Conservation (phyloP, 1,140 invertebrate genomes). For the Lordiphosa mommai region DNA sequence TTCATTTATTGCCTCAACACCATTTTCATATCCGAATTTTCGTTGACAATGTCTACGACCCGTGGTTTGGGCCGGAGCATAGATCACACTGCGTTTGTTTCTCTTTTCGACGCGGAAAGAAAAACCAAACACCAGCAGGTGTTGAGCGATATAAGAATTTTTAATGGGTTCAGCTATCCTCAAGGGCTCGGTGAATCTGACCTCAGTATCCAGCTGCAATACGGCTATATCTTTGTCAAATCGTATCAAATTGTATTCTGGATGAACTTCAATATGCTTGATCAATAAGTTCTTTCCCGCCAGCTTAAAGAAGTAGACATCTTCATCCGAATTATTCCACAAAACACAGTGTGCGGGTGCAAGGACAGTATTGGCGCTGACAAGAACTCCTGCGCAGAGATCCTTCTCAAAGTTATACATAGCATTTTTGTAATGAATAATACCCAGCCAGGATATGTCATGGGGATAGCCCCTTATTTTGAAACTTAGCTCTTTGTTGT, state of each 20-base stretch:
- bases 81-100: neutral
- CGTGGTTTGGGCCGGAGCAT: neutral
- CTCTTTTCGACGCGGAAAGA: neutral
- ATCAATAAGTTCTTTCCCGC: neutral
- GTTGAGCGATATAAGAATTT: neutral
- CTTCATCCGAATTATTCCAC: neutral
- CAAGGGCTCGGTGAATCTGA: neutral
- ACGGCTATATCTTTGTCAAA: conserved; percentile 1
- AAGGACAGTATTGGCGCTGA: neutral
- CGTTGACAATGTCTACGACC: neutral
- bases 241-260: neutral
- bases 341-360: neutral
- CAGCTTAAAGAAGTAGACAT: neutral
- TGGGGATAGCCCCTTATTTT: neutral
- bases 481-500: neutral
- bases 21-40: neutral
- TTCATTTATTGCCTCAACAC: neutral
- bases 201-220: neutral
- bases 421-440: neutral
- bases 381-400: neutral
- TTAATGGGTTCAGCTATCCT: neutral
- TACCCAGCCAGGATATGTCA: neutral
- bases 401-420: neutral
- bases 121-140: neutral
- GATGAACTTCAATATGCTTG: neutral